These are phyloP conservation scores for Apantesis nais DNA, from an alignment of 2,888 invertebrate species.

Conservation along the genomic window DNA sequence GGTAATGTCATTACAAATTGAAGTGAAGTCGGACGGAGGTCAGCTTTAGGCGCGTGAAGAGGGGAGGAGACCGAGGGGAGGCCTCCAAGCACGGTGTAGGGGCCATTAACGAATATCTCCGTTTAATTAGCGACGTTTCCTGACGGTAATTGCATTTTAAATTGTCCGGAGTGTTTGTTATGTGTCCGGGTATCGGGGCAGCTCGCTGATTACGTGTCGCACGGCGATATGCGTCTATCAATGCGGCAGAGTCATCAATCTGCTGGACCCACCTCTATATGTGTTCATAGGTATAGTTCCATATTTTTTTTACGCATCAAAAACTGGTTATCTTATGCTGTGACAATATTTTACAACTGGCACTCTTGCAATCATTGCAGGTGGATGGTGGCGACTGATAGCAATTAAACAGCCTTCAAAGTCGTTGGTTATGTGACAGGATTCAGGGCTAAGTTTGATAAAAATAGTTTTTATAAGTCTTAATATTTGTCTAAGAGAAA, in stretches of 20 bases:
- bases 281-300: not conserved
- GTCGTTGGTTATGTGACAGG: too few species aligned
- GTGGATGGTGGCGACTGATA: not conserved
- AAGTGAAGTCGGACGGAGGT: slow-evolving; percentile 44
- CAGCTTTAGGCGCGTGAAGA: slow-evolving; percentile 22
- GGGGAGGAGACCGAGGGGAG: slow-evolving; percentile 20
- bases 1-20: slow-evolving; percentile 52
- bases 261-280: slow-evolving; percentile 1
- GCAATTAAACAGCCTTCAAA: too few species aligned
- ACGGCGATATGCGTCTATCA: slow-evolving; percentile 14
- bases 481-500: too few species aligned
- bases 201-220: slow-evolving; percentile 16
- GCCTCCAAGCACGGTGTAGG: slow-evolving; percentile 2
- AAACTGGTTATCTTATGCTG: not conserved
- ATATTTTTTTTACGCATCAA: not conserved
- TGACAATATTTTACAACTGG: not conserved
- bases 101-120: slow-evolving; percentile 65
- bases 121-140: slow-evolving; percentile 71
- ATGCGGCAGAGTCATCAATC: slow-evolving; percentile 32
- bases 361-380: not conserved
- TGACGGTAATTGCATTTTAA: slow-evolving; percentile 73
- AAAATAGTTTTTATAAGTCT: too few species aligned
- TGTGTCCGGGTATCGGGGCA: slow-evolving; percentile 14
- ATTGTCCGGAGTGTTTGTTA: slow-evolving; percentile 55
- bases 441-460: too few species aligned